A percentile compares a stretch with the other conserved stretches of the same genome.
Conservation (phyloP, 2,888 invertebrate species). For the Hypselothyrea guttata region DNA sequence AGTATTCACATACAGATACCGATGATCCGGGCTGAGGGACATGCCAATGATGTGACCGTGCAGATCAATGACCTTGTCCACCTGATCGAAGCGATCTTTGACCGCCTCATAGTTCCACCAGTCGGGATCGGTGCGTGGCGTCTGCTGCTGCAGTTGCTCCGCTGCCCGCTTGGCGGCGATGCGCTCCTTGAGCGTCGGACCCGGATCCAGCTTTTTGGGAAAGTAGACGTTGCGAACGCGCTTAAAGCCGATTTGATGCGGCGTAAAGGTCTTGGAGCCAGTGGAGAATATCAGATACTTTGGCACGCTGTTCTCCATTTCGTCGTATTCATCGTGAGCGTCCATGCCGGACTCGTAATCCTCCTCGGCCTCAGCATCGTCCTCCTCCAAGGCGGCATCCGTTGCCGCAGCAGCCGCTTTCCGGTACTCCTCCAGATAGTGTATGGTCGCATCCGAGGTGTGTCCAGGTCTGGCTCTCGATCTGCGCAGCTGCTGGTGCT, state of each 20-base stretch:
- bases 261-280: slow-evolving; percentile 91
- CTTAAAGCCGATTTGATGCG: slow-evolving; percentile 92
- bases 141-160: slow-evolving; percentile 66
- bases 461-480: slow-evolving; percentile 36
- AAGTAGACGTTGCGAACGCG: slow-evolving; percentile 88
- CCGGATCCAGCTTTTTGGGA: slow-evolving; percentile 87
- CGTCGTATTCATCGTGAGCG: slow-evolving; percentile 83
- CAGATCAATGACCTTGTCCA: slow-evolving; percentile 91
- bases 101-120: slow-evolving; percentile 88
- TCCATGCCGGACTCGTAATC: slow-evolving; percentile 66
- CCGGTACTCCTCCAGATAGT: slow-evolving; percentile 86
- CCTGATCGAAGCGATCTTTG: slow-evolving; percentile 87
- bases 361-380: slow-evolving; percentile 40
- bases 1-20: slow-evolving; percentile 91
- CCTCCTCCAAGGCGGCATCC: slow-evolving; percentile 49
- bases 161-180: slow-evolving; percentile 83
- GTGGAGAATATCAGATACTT: slow-evolving; percentile 90
- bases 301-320: slow-evolving; percentile 86
- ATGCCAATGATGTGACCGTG: slow-evolving; percentile 94
- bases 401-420: slow-evolving; percentile 48
- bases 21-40: slow-evolving; percentile 92
- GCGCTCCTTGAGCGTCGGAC: slow-evolving; percentile 87
- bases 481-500: slow-evolving; percentile 45
- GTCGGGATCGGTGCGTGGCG: slow-evolving; percentile 85
- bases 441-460: slow-evolving; percentile 82